Percentiles rank a stretch among this genome's conserved stretches.
Conservation (phyloP, 2,888 invertebrate genomes). For the Digitonthophagus gazella region DNA sequence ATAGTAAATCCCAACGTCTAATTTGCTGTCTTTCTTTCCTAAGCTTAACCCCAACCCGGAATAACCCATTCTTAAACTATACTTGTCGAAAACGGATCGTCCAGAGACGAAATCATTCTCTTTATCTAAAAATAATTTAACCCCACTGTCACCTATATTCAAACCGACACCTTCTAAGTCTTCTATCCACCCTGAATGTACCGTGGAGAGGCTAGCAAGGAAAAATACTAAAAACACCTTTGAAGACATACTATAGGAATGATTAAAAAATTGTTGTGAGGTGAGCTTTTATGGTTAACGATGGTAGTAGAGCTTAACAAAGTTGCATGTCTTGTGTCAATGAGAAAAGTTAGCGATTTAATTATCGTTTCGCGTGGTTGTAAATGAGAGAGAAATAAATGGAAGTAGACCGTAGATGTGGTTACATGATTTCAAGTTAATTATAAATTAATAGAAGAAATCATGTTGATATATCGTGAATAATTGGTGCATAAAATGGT, state of each 20-base stretch:
- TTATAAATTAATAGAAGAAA: neutral
- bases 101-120: slow-evolving; percentile 29
- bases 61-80: slow-evolving; percentile 58
- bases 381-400: neutral
- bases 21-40: slow-evolving; percentile 53
- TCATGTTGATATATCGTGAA: neutral
- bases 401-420: neutral
- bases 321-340: slow-evolving; percentile 31
- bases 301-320: slow-evolving; percentile 48
- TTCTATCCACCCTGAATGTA: slow-evolving; percentile 21
- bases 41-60: slow-evolving; percentile 56
- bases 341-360: slow-evolving; percentile 13
- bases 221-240: slow-evolving; percentile 17
- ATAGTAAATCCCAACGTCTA: slow-evolving; percentile 48
- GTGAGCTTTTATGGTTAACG: slow-evolving; percentile 45
- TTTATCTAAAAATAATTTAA: slow-evolving; percentile 40
- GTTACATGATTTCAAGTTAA: neutral
- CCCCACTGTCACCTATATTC: slow-evolving; percentile 38
- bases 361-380: neutral
- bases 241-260: slow-evolving; percentile 40
- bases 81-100: slow-evolving; percentile 53
- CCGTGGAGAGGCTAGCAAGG: neutral
- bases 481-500: neutral
- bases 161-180: slow-evolving; percentile 32
- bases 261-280: slow-evolving; percentile 31